phyloP scores from a whole-genome alignment of 2,888 invertebrate genomes.

The Apodemia mormo region DNA sequence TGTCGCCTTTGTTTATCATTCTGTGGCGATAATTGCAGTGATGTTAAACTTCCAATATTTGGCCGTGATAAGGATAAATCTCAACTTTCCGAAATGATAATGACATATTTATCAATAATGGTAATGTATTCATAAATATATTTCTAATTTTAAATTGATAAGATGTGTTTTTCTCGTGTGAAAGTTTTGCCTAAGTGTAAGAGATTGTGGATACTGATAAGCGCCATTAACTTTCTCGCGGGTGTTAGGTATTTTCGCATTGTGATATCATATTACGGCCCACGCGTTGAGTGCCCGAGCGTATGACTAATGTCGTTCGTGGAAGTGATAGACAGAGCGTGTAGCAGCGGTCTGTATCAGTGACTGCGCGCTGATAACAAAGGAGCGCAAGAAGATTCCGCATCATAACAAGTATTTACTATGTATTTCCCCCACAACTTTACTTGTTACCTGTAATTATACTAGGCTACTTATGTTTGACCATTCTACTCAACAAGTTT shows the following conservation, averaged over 20 bases:
- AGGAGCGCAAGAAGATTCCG: constrained; percentile 57
- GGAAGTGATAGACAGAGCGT: constrained; percentile 76
- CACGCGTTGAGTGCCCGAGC: constrained; percentile 76
- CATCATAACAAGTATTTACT: constrained; percentile 27
- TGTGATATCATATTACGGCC: constrained; percentile 83
- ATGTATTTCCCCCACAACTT: constrained; percentile 23
- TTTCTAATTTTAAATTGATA: constrained; percentile 46
- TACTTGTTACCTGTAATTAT: neutral
- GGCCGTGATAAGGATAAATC: constrained; percentile 88
- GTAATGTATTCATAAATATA: constrained; percentile 77
- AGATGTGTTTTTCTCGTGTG: constrained; percentile 75
- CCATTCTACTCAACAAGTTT: constrained; percentile 40
- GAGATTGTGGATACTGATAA: constrained; percentile 82
- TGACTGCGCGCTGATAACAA: constrained; percentile 73
- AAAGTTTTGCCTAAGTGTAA: constrained; percentile 79
- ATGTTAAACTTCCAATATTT: constrained; percentile 89
- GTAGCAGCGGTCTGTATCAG: constrained; percentile 64
- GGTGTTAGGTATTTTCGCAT: constrained; percentile 83
- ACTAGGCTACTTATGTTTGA: constrained; percentile 13
- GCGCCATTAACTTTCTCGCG: constrained; percentile 83
- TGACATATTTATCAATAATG: constrained; percentile 90
- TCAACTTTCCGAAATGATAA: constrained; percentile 86
- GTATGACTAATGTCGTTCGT: constrained; percentile 81
- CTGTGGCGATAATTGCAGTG: constrained; percentile 86
- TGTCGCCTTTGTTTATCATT: constrained; percentile 96